phyloP scores from a whole-genome alignment of 1,140 invertebrate species.

The Zaprionus taronus region DNA sequence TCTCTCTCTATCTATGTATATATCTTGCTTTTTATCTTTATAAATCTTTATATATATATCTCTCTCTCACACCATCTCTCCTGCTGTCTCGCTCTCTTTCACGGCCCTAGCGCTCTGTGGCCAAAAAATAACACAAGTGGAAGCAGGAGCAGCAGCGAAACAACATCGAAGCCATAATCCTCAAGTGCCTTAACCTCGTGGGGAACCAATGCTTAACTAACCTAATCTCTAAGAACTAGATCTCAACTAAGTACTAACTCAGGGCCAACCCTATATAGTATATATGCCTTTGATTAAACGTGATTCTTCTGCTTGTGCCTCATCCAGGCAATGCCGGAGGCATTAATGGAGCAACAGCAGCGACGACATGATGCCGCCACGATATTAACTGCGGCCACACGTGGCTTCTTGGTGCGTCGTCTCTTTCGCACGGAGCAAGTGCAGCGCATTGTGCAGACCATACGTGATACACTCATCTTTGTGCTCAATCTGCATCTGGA shows the following conservation, averaged over 20 bases:
- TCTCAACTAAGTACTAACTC: slow-evolving; percentile 31
- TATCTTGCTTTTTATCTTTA: not conserved
- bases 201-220: slow-evolving; percentile 19
- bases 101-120: slow-evolving; percentile 45
- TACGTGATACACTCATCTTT: slow-evolving; percentile 90
- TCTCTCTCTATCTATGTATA: not conserved
- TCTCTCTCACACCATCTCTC: not conserved
- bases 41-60: not conserved
- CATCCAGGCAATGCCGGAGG: slow-evolving; percentile 22
- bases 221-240: not conserved
- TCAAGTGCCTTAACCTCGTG: slow-evolving; percentile 58
- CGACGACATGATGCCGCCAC: slow-evolving; percentile 86
- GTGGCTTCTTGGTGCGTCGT: slow-evolving; percentile 92
- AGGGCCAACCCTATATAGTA: not conserved
- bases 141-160: slow-evolving; percentile 10
- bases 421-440: slow-evolving; percentile 92
- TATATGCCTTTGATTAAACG: not conserved
- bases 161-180: slow-evolving; percentile 36
- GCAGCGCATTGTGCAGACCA: slow-evolving; percentile 91
- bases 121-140: slow-evolving; percentile 50
- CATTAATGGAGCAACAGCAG: slow-evolving; percentile 25
- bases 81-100: slow-evolving; percentile 3
- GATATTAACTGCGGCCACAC: slow-evolving; percentile 89
- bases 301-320: slow-evolving; percentile 11
- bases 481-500: slow-evolving; percentile 91